A percentile compares a stretch with the other conserved stretches of the same genome.
Evolutionary conservation across 2,888 invertebrate genomes (phyloP).

Genomic region (Acleris cristana): DNA sequence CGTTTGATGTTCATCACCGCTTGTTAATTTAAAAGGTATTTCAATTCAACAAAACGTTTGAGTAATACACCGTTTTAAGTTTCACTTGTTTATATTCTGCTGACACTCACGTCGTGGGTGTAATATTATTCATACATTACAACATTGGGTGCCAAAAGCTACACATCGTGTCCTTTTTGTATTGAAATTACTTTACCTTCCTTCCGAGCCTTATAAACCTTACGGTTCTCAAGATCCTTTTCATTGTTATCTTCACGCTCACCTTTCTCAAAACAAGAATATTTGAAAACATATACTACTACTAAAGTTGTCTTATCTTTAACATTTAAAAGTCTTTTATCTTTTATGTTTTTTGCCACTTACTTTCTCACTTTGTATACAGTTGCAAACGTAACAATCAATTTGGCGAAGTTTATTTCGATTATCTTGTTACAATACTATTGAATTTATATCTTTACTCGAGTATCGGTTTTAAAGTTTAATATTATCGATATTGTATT

Average conservation of each 20-base stretch:
- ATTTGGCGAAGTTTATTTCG: constrained; percentile 26
- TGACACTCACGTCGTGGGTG: constrained; percentile 37
- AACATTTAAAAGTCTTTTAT: constrained; percentile 30
- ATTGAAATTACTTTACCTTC: constrained; percentile 23
- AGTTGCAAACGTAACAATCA: constrained; percentile 37
- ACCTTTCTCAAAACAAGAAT: constrained; percentile 38
- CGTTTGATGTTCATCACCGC: neutral
- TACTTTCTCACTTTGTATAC: constrained; percentile 35
- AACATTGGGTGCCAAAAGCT: too few species aligned
- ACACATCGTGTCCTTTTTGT: too few species aligned
- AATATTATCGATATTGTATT: constrained; percentile 10
- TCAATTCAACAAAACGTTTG: constrained; percentile 16
- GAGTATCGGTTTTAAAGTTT: constrained; percentile 18
- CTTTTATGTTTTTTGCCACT: constrained; percentile 35
- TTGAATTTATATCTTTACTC: constrained; percentile 18
- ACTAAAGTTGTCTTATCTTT: constrained; percentile 26
- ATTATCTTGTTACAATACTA: constrained; percentile 18
- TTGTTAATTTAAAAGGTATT: constrained; percentile 7
- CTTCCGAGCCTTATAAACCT: constrained; percentile 33
- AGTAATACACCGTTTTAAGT: constrained; percentile 24
- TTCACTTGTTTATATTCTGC: constrained; percentile 36
- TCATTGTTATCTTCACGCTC: constrained; percentile 33
- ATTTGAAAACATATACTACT: constrained; percentile 19
- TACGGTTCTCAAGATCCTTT: constrained; percentile 39
- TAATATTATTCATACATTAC: constrained; percentile 33